Conservation (phyloP, 2,888 invertebrate genomes). For the Caenorhabditis panamensis region DNA sequence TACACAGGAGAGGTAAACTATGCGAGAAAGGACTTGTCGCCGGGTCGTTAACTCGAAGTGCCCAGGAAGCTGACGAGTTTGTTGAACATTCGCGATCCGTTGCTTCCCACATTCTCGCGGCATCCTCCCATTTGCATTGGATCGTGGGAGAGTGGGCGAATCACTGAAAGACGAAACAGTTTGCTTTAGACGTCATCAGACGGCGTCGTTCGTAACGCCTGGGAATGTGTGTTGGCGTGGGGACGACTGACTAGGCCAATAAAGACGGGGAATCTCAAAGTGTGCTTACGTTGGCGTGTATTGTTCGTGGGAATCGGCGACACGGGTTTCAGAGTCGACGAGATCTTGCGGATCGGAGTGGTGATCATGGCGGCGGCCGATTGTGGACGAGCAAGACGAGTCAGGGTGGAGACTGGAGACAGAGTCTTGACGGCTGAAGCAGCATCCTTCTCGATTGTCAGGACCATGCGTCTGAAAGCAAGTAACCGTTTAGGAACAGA, state of each 20-base stretch:
- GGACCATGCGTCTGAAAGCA: conserved; percentile 55
- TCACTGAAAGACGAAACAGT: conserved; percentile 42
- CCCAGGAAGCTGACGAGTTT: conserved; percentile 51
- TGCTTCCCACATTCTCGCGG: conserved; percentile 44
- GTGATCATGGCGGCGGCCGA: conserved; percentile 41
- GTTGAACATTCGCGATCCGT: conserved; percentile 31
- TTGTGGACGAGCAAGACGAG: conserved; percentile 44
- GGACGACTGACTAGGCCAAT: neutral
- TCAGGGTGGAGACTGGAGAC: conserved; percentile 41
- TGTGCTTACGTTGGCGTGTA: conserved; percentile 41
- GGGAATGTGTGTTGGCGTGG: neutral
- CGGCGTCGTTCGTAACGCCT: conserved; percentile 2
- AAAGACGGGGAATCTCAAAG: neutral
- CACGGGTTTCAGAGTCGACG: conserved; percentile 29
- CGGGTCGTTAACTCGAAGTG: conserved; percentile 40
- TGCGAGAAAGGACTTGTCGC: neutral
- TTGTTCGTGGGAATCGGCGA: conserved; percentile 36
- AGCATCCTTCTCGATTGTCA: conserved; percentile 38
- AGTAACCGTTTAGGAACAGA: neutral
- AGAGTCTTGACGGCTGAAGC: conserved; percentile 22
- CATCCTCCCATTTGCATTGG: conserved; percentile 46
- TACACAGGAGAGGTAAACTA: conserved; percentile 31
- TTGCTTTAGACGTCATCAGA: conserved; percentile 17
- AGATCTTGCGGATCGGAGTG: conserved; percentile 45
- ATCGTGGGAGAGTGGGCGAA: conserved; percentile 48